Conservation (phyloP, 2,888 invertebrate species). For the Macaria notata region DNA sequence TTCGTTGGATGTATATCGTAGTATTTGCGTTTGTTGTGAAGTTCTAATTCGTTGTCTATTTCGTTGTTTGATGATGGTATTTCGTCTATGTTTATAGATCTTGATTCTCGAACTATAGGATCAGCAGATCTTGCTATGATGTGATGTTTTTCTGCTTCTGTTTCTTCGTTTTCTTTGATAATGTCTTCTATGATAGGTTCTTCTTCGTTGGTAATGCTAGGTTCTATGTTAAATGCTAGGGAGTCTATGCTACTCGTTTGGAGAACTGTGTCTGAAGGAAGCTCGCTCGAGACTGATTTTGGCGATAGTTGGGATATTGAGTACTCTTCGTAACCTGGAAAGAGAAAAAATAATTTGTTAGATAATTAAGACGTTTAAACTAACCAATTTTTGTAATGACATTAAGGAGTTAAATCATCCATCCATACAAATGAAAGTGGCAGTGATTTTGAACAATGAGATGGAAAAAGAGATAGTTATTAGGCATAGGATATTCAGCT, state of each 20-base stretch:
- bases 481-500: too few relatives aligned
- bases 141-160: conserved; percentile 57
- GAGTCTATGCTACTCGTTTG: conserved; percentile 63
- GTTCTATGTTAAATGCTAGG: conserved; percentile 67
- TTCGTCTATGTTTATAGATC: conserved; percentile 81
- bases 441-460: too few relatives aligned
- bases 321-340: conserved; percentile 81
- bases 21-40: conserved; percentile 72
- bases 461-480: too few relatives aligned
- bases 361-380: too few relatives aligned
- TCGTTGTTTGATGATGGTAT: conserved; percentile 80
- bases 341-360: background rate
- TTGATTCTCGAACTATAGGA: conserved; percentile 65
- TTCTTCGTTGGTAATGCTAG: conserved; percentile 56
- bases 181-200: conserved; percentile 36
- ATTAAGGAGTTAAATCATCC: too few relatives aligned
- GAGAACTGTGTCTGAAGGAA: conserved; percentile 47
- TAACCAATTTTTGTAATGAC: too few relatives aligned
- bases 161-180: conserved; percentile 43
- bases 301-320: conserved; percentile 87
- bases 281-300: conserved; percentile 76
- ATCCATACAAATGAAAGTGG: too few relatives aligned
- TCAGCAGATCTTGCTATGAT: conserved; percentile 81
- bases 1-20: conserved; percentile 82
- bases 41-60: conserved; percentile 82